phyloP scores from a whole-genome alignment of 1,140 invertebrate species.

The Tetranychus cinnabarinus region DNA sequence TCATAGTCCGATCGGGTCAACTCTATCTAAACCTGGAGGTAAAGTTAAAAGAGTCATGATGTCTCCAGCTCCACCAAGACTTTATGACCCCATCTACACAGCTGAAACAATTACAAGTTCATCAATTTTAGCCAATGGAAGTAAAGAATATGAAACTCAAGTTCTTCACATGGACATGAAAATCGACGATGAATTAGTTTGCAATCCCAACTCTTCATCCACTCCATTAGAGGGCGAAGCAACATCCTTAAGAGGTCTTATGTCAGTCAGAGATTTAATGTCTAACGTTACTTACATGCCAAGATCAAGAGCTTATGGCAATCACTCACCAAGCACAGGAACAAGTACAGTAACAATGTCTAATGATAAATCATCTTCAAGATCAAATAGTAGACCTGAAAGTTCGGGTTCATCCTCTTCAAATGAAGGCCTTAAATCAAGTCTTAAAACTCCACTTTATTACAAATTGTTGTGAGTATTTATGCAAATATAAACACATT shows the following conservation, averaged over 20 bases:
- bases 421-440: neutral
- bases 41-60: conserved; percentile 16
- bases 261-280: neutral
- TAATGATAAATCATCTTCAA: neutral
- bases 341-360: neutral
- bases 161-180: conserved; percentile 63
- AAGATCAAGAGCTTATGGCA: neutral
- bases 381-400: neutral
- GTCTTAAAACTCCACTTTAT: neutral
- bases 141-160: conserved; percentile 59
- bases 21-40: neutral
- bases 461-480: neutral
- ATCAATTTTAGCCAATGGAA: neutral
- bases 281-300: neutral
- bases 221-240: neutral
- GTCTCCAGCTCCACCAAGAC: conserved; percentile 37
- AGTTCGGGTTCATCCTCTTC: neutral
- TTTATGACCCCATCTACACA: conserved; percentile 49
- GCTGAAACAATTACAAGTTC: conserved; percentile 35
- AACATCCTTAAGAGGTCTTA: neutral
- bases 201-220: neutral
- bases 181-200: conserved; percentile 11
- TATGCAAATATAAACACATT: no score
- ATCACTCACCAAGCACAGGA: neutral
- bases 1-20: neutral